Evolutionary conservation across 2,113 vertebrate genomes (phyloP).

Genomic region (Calidris pygmaea): DNA sequence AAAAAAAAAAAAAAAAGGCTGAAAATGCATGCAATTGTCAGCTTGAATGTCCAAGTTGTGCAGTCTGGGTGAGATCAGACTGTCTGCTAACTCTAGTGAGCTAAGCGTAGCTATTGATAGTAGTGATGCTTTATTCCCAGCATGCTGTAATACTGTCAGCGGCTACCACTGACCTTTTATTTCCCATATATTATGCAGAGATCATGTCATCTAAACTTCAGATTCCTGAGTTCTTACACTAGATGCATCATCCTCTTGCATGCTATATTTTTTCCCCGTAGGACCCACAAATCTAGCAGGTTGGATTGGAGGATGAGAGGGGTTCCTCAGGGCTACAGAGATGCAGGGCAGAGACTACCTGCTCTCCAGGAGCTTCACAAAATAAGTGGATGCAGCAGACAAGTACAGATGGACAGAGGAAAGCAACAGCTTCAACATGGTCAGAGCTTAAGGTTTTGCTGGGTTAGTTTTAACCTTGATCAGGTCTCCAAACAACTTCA

Average conservation of each 20-base stretch:
- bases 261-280: neutral
- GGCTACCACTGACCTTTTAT: constrained; percentile 10
- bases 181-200: constrained; percentile 6
- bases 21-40: neutral
- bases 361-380: neutral
- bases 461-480: neutral
- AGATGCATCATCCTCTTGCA: neutral
- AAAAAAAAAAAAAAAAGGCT: neutral
- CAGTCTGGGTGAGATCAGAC: constrained; percentile 34
- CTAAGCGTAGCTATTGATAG: constrained; percentile 2
- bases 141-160: constrained; percentile 24
- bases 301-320: neutral
- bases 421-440: neutral
- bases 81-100: neutral
- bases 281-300: neutral
- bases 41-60: neutral
- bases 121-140: constrained; percentile 13
- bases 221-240: neutral
- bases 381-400: neutral
- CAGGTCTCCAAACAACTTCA: neutral
- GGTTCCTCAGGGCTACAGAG: neutral
- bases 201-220: neutral
- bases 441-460: neutral
- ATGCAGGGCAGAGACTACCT: neutral
- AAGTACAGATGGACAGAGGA: neutral